Evolutionary conservation across 2,888 invertebrate species (phyloP), one percentile per base, ranked within the genome.

Genomic region (Lamproptera curius): DNA sequence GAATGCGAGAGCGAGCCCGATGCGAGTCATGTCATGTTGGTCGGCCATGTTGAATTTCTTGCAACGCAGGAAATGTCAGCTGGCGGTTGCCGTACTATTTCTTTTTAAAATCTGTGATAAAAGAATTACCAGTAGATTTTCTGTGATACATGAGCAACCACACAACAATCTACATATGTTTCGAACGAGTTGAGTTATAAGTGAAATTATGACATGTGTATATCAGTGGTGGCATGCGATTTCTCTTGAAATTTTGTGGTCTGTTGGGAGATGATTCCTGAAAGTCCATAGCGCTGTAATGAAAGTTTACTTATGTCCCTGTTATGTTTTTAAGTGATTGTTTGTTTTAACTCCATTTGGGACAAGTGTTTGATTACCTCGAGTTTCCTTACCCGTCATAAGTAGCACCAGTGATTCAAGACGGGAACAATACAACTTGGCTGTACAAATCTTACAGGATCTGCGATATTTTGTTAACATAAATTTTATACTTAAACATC

Each of bases 1-100:
- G 66, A 82, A 70, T 77, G 77, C 51, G 50, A 55, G 53, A 58
- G 56, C 51, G 58, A 56, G 58, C 39, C 51, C 52, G 57, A 47
- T 55, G 54, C 58, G 53, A 62, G 57, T 61, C 61, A 60, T 62
- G 64, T 59, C 64, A 60, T 61, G 57, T 57, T 76, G 69, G 76
- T 73, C 84, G 73, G 88, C 88, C 88, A 88, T 88, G 76, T 88
- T 88, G 85, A 83, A 84, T 83, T 83, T 84, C 80, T 74, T 82
- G 77, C 82, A 86, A 85, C 85, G 83, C 84, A 84, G 84, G 86
- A 87, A 83, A 87, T 87, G 88, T 88, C 88, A 88, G 87, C 87
- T 88, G 88, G 86, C 76, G 71, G 75, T 64, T 70, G 67, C 74
- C 75, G 77, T 81, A 73, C 67, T 70, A 75, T 67, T 84, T 81